Conservation (phyloP, 1,140 invertebrate species). For the Delia radicum region DNA sequence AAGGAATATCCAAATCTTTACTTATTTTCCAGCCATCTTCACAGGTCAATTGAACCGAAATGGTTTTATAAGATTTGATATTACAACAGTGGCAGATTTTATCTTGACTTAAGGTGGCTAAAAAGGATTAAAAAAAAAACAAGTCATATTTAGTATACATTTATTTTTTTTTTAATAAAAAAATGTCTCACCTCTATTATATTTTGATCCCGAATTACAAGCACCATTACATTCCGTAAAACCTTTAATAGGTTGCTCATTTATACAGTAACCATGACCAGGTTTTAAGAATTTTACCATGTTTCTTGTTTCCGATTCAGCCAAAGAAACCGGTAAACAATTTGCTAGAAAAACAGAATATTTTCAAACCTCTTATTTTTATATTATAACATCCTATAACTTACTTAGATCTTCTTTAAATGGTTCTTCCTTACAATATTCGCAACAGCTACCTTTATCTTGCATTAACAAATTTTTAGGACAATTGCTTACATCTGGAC, state of each 20-base stretch:
- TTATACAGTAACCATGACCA: constrained; percentile 64
- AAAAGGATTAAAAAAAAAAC: background rate
- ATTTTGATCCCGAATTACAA: constrained; percentile 68
- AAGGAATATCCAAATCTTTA: constrained; percentile 44
- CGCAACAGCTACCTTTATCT: constrained; percentile 67
- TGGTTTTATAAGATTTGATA: constrained; percentile 42
- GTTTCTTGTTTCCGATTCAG: constrained; percentile 59
- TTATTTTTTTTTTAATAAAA: too few relatives aligned
- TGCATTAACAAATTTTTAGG: constrained; percentile 55
- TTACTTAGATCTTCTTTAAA: constrained; percentile 54
- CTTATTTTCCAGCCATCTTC: constrained; percentile 41
- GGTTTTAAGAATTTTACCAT: constrained; percentile 57
- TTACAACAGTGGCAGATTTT: constrained; percentile 52
- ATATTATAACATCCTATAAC: constrained; percentile 28
- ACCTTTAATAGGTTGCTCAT: constrained; percentile 60
- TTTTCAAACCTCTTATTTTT: background rate
- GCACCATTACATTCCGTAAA: constrained; percentile 68
- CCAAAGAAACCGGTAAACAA: constrained; percentile 61
- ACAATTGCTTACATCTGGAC: constrained; percentile 66
- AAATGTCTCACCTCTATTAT: constrained; percentile 60
- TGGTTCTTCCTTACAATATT: constrained; percentile 61
- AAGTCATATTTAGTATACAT: background rate
- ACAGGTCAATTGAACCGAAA: constrained; percentile 48
- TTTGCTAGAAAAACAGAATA: constrained; percentile 52
- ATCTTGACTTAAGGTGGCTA: constrained; percentile 41